Percentiles rank a stretch among this genome's conserved stretches.
These are phyloP conservation scores for Drosophila eohydei DNA, from an alignment of 2,888 invertebrate genomes.

Conservation along the genomic window DNA sequence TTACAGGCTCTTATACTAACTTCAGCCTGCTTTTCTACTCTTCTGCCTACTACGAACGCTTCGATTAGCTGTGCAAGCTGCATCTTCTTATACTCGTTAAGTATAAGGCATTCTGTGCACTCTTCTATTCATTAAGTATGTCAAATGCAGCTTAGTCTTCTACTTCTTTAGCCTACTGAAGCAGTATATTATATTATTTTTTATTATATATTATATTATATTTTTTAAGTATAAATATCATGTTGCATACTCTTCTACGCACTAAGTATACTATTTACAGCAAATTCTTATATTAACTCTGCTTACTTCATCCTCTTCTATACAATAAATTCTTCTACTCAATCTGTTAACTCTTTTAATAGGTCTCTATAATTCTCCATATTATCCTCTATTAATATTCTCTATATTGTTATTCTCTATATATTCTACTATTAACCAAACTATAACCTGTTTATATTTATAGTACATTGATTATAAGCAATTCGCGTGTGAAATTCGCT, in stretches of 20 bases:
- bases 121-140: not conserved
- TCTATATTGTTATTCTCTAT: no score
- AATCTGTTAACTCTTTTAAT: not conserved
- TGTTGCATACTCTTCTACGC: not conserved
- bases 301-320: not conserved
- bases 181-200: no score
- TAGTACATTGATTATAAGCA: slow-evolving; percentile 1
- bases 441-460: slow-evolving; percentile 8
- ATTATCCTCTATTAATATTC: no score
- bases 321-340: not conserved
- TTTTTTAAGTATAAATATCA: not conserved
- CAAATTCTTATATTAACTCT: not conserved
- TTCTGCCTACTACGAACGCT: not conserved
- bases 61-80: not conserved
- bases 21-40: no score
- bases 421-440: not conserved
- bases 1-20: no score
- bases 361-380: not conserved
- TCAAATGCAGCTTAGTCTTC: not conserved
- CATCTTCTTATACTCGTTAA: not conserved
- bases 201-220: no score
- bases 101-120: not conserved
- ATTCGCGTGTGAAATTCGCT: slow-evolving; percentile 40
- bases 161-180: not conserved
- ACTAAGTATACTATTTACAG: not conserved